phyloP scores from a whole-genome alignment of 2,113 vertebrate species.

The Indri indri region DNA sequence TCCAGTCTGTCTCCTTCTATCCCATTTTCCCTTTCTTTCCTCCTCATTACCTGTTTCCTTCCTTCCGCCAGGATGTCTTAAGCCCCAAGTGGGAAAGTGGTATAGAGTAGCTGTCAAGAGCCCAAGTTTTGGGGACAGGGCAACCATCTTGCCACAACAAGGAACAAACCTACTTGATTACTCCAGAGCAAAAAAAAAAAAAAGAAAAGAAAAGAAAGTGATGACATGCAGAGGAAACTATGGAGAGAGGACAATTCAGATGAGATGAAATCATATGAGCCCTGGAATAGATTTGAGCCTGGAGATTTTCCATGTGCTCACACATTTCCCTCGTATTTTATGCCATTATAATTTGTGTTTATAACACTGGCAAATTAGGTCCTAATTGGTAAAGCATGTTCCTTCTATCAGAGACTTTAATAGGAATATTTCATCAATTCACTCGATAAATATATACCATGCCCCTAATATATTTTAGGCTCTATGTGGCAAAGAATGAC shows the following conservation, averaged over 20 bases:
- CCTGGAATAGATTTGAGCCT: rapidly evolving
- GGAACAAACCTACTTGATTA: not conserved
- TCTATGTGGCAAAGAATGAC: not conserved
- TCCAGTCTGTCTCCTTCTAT: not conserved
- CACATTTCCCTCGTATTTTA: not conserved
- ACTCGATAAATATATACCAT: not conserved
- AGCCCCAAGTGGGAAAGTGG: not conserved
- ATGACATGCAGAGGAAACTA: not conserved
- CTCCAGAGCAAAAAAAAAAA: not conserved
- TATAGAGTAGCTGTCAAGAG: rapidly evolving
- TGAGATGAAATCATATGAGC: rapidly evolving
- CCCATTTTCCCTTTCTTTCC: not conserved
- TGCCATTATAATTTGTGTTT: not conserved
- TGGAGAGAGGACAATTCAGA: rapidly evolving
- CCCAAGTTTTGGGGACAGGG: not conserved
- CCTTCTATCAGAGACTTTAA: not conserved
- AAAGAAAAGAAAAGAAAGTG: not conserved
- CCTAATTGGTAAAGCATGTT: not conserved
- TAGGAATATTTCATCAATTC: not conserved
- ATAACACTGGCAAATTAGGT: not conserved
- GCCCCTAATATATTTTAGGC: not conserved
- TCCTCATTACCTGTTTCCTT: not conserved
- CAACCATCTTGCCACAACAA: not conserved
- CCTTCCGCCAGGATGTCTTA: not conserved
- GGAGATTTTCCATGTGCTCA: not conserved